These are phyloP conservation scores for human (Homo sapiens) DNA, from an alignment of 2,113 vertebrate genomes.

Conservation along the genomic window GRCh38 chr15:92013501-92014000, in stretches of 20 bases:
- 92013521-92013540: not conserved
- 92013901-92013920: not conserved
- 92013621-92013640: not conserved
- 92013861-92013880: not conserved
- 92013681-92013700: not conserved
- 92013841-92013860: not conserved
- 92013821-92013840: not conserved
- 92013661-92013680: slow-evolving; percentile 11
- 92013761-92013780: no score
- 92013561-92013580: not conserved
- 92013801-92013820: not conserved
- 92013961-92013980: not conserved
- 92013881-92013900: not conserved
- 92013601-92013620: not conserved
- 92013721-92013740: not conserved
- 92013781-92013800: not conserved
- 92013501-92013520: not conserved
- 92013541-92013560: not conserved
- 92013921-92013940: not conserved
- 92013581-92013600: not conserved
- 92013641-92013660: not conserved
- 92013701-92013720: not conserved
- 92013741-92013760: not conserved
- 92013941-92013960: not conserved
- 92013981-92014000: fast-evolving